Evolutionary conservation across 1,140 invertebrate genomes (phyloP).

Genomic region (Ephestia elutella): DNA sequence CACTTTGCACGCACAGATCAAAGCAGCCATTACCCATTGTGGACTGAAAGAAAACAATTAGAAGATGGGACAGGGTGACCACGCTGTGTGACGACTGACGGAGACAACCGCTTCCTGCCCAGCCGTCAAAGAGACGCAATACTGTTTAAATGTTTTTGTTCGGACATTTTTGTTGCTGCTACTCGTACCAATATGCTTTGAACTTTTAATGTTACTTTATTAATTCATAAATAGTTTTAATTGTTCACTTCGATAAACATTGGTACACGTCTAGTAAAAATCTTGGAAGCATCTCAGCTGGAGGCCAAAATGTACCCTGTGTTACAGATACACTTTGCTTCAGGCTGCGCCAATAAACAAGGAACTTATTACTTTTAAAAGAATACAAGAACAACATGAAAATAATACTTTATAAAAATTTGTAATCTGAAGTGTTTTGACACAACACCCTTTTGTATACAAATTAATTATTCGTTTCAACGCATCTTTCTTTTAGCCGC

Average conservation of each 20-base stretch:
- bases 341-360: too few species aligned
- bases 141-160: constrained; percentile 8
- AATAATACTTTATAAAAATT: too few species aligned
- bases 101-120: constrained; percentile 56
- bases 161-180: not conserved
- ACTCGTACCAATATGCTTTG: not conserved
- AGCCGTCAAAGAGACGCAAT: constrained; percentile 40
- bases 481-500: constrained; percentile 12
- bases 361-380: too few species aligned
- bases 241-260: too few species aligned
- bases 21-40: constrained; percentile 60
- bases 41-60: constrained; percentile 63
- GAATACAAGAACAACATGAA: too few species aligned
- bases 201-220: not conserved
- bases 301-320: too few species aligned
- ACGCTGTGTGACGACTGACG: constrained; percentile 32
- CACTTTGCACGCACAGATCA: constrained; percentile 39
- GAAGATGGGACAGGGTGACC: constrained; percentile 41
- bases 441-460: too few species aligned
- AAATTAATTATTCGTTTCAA: constrained; percentile 2
- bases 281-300: too few species aligned
- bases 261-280: too few species aligned
- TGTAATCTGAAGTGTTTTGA: constrained; percentile 15
- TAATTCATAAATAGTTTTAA: too few species aligned
- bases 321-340: too few species aligned